A percentile compares a stretch with the other conserved stretches of the same genome.
Evolutionary conservation across 2,797 vertebrate species (phyloP).

Genomic region (Alca torda): DNA sequence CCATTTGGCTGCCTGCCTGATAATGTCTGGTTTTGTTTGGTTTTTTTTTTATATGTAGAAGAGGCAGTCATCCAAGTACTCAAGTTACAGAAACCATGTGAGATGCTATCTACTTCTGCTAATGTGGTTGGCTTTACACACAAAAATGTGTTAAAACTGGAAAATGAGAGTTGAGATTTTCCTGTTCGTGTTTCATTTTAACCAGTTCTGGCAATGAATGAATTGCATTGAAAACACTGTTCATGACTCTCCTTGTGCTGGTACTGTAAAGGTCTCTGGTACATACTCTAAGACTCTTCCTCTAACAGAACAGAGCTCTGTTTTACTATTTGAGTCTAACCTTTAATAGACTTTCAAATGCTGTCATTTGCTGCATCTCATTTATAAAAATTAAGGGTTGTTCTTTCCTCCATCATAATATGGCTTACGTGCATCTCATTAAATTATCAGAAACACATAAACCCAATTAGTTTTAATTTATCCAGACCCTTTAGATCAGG

Average conservation of each 20-base stretch:
- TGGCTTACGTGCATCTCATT: conserved; percentile 27
- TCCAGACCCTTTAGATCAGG: not conserved
- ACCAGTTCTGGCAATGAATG: not conserved
- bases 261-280: not conserved
- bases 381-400: conserved; percentile 32
- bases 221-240: not conserved
- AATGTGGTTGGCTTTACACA: not conserved
- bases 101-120: not conserved
- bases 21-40: not conserved
- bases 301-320: not conserved
- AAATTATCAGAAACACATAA: conserved; percentile 41
- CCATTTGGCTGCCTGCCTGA: not conserved
- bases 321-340: conserved; percentile 5
- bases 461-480: conserved; percentile 32
- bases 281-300: not conserved
- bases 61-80: not conserved
- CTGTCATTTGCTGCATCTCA: not conserved
- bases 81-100: not conserved
- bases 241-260: not conserved
- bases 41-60: not conserved
- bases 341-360: not conserved
- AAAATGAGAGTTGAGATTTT: not conserved
- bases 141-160: not conserved
- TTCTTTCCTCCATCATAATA: conserved; percentile 11
- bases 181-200: not conserved